Percentiles rank a stretch among this genome's conserved stretches.
phyloP scores from a whole-genome alignment of 2,888 invertebrate genomes.

The Pseudococcus longispinus region DNA sequence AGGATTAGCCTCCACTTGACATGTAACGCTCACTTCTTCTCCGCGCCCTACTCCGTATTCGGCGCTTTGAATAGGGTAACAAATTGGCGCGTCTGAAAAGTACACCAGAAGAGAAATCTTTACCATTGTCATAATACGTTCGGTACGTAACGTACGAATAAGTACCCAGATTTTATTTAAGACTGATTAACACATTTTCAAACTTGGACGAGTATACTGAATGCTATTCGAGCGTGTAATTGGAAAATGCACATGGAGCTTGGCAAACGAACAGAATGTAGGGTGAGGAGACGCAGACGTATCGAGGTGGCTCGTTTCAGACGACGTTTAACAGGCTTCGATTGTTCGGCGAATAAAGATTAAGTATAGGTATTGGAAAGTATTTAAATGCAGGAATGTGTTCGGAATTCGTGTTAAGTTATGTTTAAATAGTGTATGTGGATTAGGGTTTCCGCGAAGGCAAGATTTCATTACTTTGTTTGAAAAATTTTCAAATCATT shows the following conservation, averaged over 20 bases:
- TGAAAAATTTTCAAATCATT: too few relatives aligned
- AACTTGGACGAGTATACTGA: background rate
- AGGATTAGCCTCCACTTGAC: slow-evolving; percentile 79
- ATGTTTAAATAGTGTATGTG: background rate
- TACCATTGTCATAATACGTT: background rate
- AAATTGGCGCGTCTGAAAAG: slow-evolving; percentile 74
- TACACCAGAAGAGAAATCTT: background rate
- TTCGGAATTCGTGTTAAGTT: background rate
- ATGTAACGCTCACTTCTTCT: slow-evolving; percentile 73
- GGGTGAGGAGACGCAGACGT: background rate
- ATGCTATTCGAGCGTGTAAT: background rate
- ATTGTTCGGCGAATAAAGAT: background rate
- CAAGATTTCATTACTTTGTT: too few relatives aligned
- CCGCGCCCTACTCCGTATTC: slow-evolving; percentile 78
- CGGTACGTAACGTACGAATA: background rate
- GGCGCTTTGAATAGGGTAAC: slow-evolving; percentile 73
- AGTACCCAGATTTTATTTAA: background rate
- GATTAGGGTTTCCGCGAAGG: too few relatives aligned
- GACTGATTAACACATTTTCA: background rate
- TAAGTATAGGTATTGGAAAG: background rate
- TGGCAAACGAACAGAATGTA: background rate
- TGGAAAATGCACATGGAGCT: background rate
- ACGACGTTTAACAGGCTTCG: background rate
- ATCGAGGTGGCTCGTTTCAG: background rate
- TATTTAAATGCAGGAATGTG: background rate